These are phyloP conservation scores for Ditylenchus weischeri DNA, from an alignment of 2,888 invertebrate species.

Conservation along the genomic window DNA sequence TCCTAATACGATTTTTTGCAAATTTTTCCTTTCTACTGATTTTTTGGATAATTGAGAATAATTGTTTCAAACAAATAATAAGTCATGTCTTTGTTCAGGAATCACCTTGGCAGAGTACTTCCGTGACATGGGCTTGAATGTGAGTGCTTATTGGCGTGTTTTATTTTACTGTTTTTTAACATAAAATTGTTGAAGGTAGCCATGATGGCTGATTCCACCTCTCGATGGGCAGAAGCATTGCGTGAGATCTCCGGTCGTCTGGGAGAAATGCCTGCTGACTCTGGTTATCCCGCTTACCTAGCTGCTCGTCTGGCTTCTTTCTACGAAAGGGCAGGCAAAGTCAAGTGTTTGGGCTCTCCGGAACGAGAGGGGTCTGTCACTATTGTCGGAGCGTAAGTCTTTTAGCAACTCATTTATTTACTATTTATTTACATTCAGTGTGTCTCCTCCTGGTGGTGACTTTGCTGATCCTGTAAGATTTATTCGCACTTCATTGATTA, in stretches of 20 bases:
- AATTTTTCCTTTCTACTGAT: neutral
- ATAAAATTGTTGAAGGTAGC: slow-evolving; percentile 63
- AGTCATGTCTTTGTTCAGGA: slow-evolving; percentile 64
- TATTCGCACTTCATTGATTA: too few species aligned
- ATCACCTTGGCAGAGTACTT: slow-evolving; percentile 99
- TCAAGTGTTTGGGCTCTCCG: slow-evolving; percentile 78
- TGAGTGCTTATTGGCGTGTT: slow-evolving; percentile 59
- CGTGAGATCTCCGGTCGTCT: slow-evolving; percentile 97
- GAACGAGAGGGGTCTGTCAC: slow-evolving; percentile 97
- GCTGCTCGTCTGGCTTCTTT: slow-evolving; percentile 90
- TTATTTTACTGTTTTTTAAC: neutral
- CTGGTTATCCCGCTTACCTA: slow-evolving; percentile 96
- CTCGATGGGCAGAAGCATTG: slow-evolving; percentile 99
- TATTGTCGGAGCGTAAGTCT: slow-evolving; percentile 84
- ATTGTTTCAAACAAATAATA: neutral
- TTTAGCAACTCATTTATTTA: slow-evolving; percentile 3
- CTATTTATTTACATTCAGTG: slow-evolving; percentile 41
- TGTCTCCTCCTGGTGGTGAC: slow-evolving; percentile 99
- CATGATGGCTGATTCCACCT: slow-evolving; percentile 99
- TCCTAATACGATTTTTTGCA: neutral
- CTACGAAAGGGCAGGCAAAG: slow-evolving; percentile 97
- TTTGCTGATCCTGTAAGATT: slow-evolving; percentile 86
- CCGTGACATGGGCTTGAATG: slow-evolving; percentile 95
- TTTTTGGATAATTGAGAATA: neutral
- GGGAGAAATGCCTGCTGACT: slow-evolving; percentile 98